These are phyloP conservation scores for Lordiphosa stackelbergi DNA, from an alignment of 1,140 invertebrate genomes.

Conservation along the genomic window DNA sequence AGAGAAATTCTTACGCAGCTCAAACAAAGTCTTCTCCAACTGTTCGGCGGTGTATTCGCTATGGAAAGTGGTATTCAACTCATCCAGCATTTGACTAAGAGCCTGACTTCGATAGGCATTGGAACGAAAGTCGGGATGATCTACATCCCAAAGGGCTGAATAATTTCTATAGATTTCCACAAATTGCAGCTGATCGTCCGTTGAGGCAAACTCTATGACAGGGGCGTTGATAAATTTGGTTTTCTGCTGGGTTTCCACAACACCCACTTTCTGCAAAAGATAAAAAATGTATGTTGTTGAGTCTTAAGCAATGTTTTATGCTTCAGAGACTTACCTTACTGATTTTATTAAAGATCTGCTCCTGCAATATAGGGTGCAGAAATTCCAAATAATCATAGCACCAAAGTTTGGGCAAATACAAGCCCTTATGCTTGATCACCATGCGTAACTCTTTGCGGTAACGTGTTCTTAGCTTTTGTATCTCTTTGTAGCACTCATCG, in stretches of 20 bases:
- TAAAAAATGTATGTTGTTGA: too few species aligned
- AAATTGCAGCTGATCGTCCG: constrained; percentile 60
- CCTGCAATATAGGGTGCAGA: constrained; percentile 56
- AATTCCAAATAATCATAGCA: constrained; percentile 72
- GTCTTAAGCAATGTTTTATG: too few species aligned
- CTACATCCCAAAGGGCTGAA: constrained; percentile 63
- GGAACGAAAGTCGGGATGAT: constrained; percentile 68
- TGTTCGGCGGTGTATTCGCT: constrained; percentile 30
- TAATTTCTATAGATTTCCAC: constrained; percentile 70
- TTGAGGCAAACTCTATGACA: constrained; percentile 37
- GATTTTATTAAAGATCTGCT: constrained; percentile 61
- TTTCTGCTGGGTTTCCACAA: constrained; percentile 53
- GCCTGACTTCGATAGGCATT: constrained; percentile 66
- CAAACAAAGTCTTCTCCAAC: constrained; percentile 64
- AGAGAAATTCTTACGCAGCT: constrained; percentile 63
- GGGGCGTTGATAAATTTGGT: constrained; percentile 61
- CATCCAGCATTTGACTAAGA: constrained; percentile 59
- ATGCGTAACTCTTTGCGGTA: constrained; percentile 68
- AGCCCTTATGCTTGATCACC: constrained; percentile 66
- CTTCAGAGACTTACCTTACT: constrained; percentile 45
- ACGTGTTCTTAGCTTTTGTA: constrained; percentile 63
- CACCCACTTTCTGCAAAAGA: constrained; percentile 51
- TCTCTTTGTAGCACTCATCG: constrained; percentile 63
- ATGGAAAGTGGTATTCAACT: constrained; percentile 52
- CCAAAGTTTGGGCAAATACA: constrained; percentile 70